These are phyloP conservation scores for Cherax destructor DNA, from an alignment of 1,140 invertebrate genomes.

Conservation along the genomic window DNA sequence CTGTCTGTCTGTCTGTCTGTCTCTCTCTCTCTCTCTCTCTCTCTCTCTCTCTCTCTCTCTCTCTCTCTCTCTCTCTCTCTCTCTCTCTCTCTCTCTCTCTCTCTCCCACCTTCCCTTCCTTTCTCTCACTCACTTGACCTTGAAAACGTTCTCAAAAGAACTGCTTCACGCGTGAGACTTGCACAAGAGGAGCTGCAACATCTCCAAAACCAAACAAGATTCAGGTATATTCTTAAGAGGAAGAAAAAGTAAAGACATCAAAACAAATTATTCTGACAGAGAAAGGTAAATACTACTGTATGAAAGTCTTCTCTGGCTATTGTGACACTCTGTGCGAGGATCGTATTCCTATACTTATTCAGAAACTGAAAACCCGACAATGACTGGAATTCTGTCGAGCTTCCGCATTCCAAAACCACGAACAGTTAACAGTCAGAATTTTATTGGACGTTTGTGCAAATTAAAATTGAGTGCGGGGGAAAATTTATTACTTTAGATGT, in stretches of 20 bases:
- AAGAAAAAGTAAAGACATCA: neutral
- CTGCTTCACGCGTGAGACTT: no score
- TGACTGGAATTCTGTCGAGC: no score
- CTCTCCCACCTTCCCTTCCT: neutral
- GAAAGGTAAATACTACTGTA: neutral
- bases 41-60: neutral
- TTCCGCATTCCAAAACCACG: no score
- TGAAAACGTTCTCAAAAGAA: neutral
- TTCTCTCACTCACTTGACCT: neutral
- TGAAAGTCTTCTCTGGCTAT: no score
- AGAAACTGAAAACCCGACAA: no score
- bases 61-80: neutral
- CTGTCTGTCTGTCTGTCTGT: neutral
- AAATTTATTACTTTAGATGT: no score
- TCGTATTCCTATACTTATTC: no score
- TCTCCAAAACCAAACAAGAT: neutral
- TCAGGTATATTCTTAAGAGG: neutral
- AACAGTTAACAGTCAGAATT: no score
- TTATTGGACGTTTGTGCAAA: no score
- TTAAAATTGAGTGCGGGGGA: no score
- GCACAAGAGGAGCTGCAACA: neutral
- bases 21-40: conserved; percentile 16
- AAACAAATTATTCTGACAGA: neutral
- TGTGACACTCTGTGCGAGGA: no score
- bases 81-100: neutral